phyloP scores from a whole-genome alignment of 1,140 invertebrate genomes.

The Drosophila orena region DNA sequence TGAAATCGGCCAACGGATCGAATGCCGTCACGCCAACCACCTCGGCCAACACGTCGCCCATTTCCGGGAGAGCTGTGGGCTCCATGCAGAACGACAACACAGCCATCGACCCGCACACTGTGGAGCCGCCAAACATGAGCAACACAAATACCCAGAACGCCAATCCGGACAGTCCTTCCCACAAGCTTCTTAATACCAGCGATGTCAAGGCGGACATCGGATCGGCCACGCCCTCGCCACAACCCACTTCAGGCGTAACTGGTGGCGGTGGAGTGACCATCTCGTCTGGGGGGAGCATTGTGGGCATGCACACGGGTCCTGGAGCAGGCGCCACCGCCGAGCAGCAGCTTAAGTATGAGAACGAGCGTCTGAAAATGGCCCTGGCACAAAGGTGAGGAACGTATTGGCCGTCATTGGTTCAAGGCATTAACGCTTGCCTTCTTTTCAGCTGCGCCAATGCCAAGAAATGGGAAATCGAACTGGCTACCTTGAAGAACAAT shows the following conservation, averaged over 20 bases:
- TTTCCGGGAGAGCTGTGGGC: conserved; percentile 88
- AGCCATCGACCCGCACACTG: conserved; percentile 80
- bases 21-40: conserved; percentile 92
- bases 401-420: neutral
- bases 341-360: conserved; percentile 98
- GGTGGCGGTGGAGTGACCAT: conserved; percentile 67
- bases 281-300: conserved; percentile 73
- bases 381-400: conserved; percentile 95
- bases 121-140: conserved; percentile 86
- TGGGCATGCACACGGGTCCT: conserved; percentile 78
- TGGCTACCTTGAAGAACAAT: conserved; percentile 98
- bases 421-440: neutral
- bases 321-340: conserved; percentile 87
- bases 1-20: conserved; percentile 89
- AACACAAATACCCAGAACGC: conserved; percentile 84
- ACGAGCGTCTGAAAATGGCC: conserved; percentile 97
- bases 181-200: conserved; percentile 74
- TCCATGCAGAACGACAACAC: conserved; percentile 85
- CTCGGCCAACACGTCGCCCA: conserved; percentile 93
- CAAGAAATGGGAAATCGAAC: conserved; percentile 99
- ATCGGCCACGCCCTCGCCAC: conserved; percentile 73
- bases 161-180: conserved; percentile 84
- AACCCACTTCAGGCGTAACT: conserved; percentile 46
- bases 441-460: conserved; percentile 95
- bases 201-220: conserved; percentile 70